Conservation (phyloP, 1,140 invertebrate genomes). For the Pygmarrhopalites habei region DNA sequence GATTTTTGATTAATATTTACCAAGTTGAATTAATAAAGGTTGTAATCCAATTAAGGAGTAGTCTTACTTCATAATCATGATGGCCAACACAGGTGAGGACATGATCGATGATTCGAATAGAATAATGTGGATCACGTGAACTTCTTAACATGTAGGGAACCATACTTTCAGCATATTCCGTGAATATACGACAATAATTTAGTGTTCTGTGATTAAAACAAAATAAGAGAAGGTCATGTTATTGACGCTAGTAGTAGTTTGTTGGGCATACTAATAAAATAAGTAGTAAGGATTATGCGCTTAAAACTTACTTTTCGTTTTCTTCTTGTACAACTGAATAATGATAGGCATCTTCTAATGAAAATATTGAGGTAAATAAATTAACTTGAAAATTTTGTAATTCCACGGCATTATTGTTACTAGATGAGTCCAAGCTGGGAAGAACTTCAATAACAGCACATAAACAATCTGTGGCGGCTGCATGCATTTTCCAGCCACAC, state of each 20-base stretch:
- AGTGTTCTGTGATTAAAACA: slow-evolving; percentile 56
- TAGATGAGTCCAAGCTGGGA: slow-evolving; percentile 71
- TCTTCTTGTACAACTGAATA: slow-evolving; percentile 86
- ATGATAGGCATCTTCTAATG: slow-evolving; percentile 79
- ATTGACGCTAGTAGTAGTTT: neutral
- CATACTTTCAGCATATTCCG: slow-evolving; percentile 86
- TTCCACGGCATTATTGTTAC: slow-evolving; percentile 54
- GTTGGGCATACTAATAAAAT: neutral
- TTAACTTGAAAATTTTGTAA: slow-evolving; percentile 61
- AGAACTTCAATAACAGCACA: slow-evolving; percentile 71
- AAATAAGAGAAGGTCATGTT: neutral
- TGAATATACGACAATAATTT: slow-evolving; percentile 92
- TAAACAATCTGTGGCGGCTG: slow-evolving; percentile 35
- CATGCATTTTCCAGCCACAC: slow-evolving; percentile 32
- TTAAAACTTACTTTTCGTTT: slow-evolving; percentile 54
- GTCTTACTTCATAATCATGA: slow-evolving; percentile 84
- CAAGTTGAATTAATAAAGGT: no score
- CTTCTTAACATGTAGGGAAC: slow-evolving; percentile 68
- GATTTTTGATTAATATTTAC: no score
- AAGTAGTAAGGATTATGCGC: slow-evolving; percentile 26
- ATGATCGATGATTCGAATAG: slow-evolving; percentile 78
- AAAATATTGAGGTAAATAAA: slow-evolving; percentile 71
- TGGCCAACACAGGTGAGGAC: slow-evolving; percentile 87
- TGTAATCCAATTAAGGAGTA: neutral
- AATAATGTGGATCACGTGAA: slow-evolving; percentile 61